Conservation (phyloP, 2,113 vertebrate species). For the Cygnus atratus region DNA sequence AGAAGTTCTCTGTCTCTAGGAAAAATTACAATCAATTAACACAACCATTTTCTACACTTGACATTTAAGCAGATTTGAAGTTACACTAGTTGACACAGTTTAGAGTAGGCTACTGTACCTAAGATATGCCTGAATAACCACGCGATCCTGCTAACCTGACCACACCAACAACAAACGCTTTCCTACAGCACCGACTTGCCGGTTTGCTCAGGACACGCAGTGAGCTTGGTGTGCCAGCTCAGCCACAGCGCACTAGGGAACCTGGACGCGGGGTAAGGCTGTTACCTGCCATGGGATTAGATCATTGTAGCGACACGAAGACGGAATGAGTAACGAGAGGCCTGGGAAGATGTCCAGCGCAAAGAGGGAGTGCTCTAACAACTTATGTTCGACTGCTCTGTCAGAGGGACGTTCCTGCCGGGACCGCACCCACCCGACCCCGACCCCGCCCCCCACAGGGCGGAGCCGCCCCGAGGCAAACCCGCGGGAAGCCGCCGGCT, state of each 20-base stretch:
- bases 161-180: too few species aligned
- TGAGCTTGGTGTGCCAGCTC: not conserved
- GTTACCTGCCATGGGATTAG: too few species aligned
- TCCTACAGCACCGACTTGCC: too few species aligned
- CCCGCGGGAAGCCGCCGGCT: not conserved
- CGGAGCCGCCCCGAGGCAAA: too few species aligned
- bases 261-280: not conserved
- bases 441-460: too few species aligned
- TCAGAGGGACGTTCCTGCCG: not conserved
- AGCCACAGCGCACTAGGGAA: not conserved
- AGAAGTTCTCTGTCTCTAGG: not conserved
- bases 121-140: not conserved
- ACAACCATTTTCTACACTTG: not conserved
- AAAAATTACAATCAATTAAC: not conserved
- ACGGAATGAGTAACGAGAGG: not conserved
- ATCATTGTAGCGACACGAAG: not conserved
- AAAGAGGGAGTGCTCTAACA: too few species aligned
- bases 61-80: not conserved
- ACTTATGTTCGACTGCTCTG: too few species aligned
- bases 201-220: not conserved
- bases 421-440: not conserved
- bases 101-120: not conserved
- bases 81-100: rapidly evolving
- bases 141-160: not conserved
- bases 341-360: not conserved